Percentiles rank a stretch among this genome's conserved stretches.
Conservation (phyloP, 2,113 vertebrate species). For the Odobenus rosmarus region DNA sequence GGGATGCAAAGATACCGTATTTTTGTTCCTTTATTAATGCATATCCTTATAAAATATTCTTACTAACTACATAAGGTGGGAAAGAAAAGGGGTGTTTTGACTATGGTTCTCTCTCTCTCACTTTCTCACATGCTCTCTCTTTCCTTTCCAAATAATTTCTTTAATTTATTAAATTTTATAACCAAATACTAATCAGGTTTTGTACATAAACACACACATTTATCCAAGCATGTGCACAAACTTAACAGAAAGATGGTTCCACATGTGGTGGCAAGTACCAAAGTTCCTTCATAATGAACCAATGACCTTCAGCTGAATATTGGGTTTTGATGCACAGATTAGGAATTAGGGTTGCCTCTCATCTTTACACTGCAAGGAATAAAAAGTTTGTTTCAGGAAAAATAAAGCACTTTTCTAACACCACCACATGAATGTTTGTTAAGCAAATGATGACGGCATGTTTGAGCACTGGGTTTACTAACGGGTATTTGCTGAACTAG, state of each 20-base stretch:
- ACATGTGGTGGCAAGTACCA: neutral
- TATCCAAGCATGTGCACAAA: neutral
- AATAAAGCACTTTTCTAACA: neutral
- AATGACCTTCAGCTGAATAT: neutral
- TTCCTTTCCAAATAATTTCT: neutral
- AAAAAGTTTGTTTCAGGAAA: neutral
- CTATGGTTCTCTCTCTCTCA: neutral
- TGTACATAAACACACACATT: neutral
- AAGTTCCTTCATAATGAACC: neutral
- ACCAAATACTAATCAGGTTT: neutral
- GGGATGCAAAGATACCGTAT: neutral
- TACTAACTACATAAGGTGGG: neutral
- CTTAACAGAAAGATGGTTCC: neutral
- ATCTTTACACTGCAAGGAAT: neutral
- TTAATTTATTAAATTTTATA: neutral
- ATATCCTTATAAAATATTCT: constrained; percentile 14
- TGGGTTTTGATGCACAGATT: neutral
- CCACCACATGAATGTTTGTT: neutral
- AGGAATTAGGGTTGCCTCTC: neutral
- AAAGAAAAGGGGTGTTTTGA: neutral
- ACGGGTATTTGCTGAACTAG: neutral
- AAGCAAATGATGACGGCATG: neutral
- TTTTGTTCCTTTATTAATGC: neutral
- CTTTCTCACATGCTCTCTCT: neutral
- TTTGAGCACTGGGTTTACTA: neutral